Percentiles rank a stretch among this genome's conserved stretches.
phyloP scores from a whole-genome alignment of 2,888 invertebrate species.

The Lasioglossum marginatum region DNA sequence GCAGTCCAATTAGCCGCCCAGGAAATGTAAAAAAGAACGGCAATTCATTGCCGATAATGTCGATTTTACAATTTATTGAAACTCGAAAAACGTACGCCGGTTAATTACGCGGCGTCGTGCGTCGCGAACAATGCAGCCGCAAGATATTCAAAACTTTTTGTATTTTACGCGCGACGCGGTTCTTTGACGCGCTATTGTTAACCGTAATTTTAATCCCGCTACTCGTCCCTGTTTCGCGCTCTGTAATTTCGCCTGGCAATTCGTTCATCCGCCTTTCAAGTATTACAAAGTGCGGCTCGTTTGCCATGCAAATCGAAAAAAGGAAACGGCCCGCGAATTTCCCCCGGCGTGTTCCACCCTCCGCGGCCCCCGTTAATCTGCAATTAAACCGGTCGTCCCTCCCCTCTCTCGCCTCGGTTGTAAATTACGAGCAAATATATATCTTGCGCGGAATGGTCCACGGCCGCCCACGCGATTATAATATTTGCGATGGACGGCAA shows the following conservation, averaged over 20 bases:
- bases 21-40: background rate
- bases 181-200: background rate
- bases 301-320: slow-evolving; percentile 17
- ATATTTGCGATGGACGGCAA: slow-evolving; percentile 56
- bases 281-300: background rate
- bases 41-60: background rate
- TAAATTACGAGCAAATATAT: slow-evolving; percentile 52
- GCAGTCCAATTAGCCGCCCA: background rate
- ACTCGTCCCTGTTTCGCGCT: background rate
- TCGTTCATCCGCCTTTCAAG: background rate
- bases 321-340: slow-evolving; percentile 27
- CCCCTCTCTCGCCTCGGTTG: background rate
- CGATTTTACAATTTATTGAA: background rate
- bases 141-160: background rate
- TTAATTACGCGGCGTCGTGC: background rate
- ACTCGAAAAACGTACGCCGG: background rate
- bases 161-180: background rate
- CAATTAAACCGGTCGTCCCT: slow-evolving; percentile 23
- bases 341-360: background rate
- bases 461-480: slow-evolving; percentile 25
- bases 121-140: background rate
- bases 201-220: slow-evolving; percentile 21
- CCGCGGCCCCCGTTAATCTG: slow-evolving; percentile 3
- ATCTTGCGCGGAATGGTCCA: slow-evolving; percentile 2
- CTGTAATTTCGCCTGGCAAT: background rate